Evolutionary conservation across 2,797 vertebrate genomes (phyloP), one percentile per base, ranked within the genome.

Genomic region (Danio kyathit): DNA sequence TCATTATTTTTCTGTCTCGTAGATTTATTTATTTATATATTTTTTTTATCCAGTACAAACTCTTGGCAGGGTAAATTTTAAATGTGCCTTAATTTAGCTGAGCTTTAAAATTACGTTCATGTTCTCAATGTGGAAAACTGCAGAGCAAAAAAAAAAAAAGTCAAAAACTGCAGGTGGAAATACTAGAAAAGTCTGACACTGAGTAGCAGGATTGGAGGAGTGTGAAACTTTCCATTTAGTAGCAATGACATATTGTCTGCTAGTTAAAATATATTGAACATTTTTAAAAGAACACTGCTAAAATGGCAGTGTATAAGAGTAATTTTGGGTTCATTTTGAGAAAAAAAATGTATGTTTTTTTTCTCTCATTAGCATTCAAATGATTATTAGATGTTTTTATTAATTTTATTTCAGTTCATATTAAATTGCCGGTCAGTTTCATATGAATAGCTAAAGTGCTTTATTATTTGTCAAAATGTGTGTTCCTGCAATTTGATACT

Each of bases 101-200:
- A n/a, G 66, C 66, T 69, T 67, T 67, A 29, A 29, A 61, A 67
- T 21, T 67, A 1, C 19, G 14, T 38, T 69, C 7, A 16, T 51
- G 19, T 16, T 3, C 8, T 29, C 46, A 29, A 4, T 29, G 46
- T 49, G 13, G 46, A 4, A 51, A 38, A 2, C 21, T 10, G 16
- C 65, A 11, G 51, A 69, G 16, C 46, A n/a, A n/a, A n/a, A n/a
- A n/a, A n/a, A n/a, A 49, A 6, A 2, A 51, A 48, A 69, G 44
- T 17, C 7, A 9, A 66, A 13, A 49, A 49, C 2, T 16, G 13
- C 7, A 38, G 11, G 65, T 14, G 7, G 46, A 13, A 51, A 38
- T n/a, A 59, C 2, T 59, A 38, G 7, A 69, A 69, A 51, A 38
- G 5, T 29, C 13, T 51, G 66, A 38, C 8, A 29, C 16, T 51